phyloP scores from a whole-genome alignment of 1,140 invertebrate genomes.

The Orchestia grillus region DNA sequence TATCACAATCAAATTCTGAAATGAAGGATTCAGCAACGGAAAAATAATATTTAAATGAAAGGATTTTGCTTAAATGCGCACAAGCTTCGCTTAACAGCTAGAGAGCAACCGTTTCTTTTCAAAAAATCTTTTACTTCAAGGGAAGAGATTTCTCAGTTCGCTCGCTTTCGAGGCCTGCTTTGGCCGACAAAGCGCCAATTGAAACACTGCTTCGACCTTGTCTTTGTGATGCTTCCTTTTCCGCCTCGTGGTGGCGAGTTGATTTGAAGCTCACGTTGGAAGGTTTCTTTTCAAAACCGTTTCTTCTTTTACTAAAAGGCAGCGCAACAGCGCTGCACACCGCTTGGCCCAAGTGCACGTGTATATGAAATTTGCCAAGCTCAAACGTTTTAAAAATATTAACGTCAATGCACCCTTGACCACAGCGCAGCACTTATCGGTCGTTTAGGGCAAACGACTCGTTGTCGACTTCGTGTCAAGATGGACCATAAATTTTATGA shows the following conservation, averaged over 20 bases:
- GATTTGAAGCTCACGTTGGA: too few relatives aligned
- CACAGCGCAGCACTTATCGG: neutral
- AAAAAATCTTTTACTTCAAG: neutral
- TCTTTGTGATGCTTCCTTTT: neutral
- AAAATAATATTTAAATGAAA: neutral
- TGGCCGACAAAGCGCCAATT: neutral
- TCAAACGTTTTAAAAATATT: neutral
- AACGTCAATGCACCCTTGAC: neutral
- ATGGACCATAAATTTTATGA: neutral
- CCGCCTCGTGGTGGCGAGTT: too few relatives aligned
- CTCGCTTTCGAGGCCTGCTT: neutral
- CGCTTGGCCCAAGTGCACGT: neutral
- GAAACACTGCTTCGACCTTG: neutral
- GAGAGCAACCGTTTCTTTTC: neutral
- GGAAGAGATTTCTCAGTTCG: neutral
- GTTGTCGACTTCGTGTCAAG: neutral
- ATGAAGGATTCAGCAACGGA: neutral
- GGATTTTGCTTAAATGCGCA: neutral
- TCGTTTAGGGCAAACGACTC: neutral
- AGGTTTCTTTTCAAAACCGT: too few relatives aligned
- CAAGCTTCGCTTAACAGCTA: neutral
- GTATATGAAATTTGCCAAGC: neutral
- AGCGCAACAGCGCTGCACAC: too few relatives aligned
- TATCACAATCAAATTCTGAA: neutral
- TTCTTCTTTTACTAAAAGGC: too few relatives aligned